Conservation (phyloP, 2,888 invertebrate genomes). For the Leptinotarsa peninsularis region DNA sequence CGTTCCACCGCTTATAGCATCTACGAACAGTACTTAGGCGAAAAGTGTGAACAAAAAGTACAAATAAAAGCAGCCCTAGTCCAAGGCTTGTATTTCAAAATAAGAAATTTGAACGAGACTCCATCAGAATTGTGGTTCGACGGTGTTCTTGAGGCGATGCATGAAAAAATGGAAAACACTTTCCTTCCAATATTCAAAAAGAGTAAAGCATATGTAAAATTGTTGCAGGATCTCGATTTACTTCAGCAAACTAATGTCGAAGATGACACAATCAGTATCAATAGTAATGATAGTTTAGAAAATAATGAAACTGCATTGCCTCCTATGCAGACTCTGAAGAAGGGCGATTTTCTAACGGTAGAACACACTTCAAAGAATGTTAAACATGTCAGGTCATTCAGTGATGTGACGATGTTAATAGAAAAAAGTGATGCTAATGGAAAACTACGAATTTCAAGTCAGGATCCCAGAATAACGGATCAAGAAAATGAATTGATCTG, state of each 20-base stretch:
- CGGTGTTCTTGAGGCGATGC: conserved; percentile 79
- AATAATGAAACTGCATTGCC: conserved; percentile 41
- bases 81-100: conserved; percentile 72
- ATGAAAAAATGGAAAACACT: conserved; percentile 72
- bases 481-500: conserved; percentile 23
- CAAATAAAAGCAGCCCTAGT: conserved; percentile 73
- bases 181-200: conserved; percentile 76
- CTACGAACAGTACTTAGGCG: conserved; percentile 81
- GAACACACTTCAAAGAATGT: conserved; percentile 54
- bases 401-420: conserved; percentile 60
- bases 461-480: conserved; percentile 29
- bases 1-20: conserved; percentile 80
- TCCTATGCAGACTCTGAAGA: conserved; percentile 21
- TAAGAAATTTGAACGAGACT: conserved; percentile 71
- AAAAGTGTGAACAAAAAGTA: conserved; percentile 75
- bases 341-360: conserved; percentile 48
- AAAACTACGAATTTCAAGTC: conserved; percentile 41
- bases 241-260: conserved; percentile 71
- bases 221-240: conserved; percentile 80
- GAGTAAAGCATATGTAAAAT: conserved; percentile 75
- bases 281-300: conserved; percentile 69
- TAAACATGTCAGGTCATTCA: conserved; percentile 64
- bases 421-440: conserved; percentile 37
- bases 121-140: conserved; percentile 85
- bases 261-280: conserved; percentile 70